Evolutionary conservation across 2,888 invertebrate species (phyloP).

Genomic region (Antitype chi): DNA sequence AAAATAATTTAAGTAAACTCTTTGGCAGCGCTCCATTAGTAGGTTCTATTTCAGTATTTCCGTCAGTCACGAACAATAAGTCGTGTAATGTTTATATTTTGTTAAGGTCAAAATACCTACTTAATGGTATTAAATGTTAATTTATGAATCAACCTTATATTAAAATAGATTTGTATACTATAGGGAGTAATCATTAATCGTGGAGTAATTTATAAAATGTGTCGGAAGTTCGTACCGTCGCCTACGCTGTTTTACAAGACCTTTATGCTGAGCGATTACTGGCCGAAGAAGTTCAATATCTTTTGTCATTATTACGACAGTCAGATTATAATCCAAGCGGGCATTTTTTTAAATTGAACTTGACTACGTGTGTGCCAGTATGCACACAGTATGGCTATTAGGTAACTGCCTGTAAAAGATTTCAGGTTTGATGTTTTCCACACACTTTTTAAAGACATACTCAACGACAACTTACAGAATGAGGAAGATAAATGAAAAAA

Average conservation of each 20-base stretch:
- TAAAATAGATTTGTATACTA: neutral
- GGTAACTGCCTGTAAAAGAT: neutral
- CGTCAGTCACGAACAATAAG: neutral
- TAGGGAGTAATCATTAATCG: neutral
- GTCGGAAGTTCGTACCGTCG: neutral
- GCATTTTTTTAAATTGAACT: neutral
- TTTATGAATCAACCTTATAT: neutral
- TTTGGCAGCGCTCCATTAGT: conserved; percentile 9
- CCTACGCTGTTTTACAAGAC: neutral
- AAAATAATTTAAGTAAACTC: conserved; percentile 7
- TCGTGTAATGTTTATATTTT: conserved; percentile 4
- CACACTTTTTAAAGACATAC: neutral
- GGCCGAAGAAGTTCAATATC: neutral
- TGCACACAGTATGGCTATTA: neutral
- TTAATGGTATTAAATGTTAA: neutral
- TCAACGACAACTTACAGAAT: neutral
- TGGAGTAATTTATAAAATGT: conserved; percentile 17
- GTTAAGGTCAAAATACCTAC: neutral
- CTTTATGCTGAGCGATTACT: conserved; percentile 1
- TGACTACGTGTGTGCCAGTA: neutral
- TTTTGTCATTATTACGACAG: neutral
- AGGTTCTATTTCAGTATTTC: conserved; percentile 12
- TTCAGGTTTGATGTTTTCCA: neutral
- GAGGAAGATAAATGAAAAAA: conserved; percentile 1
- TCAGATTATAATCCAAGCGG: neutral